Percentiles rank a stretch among this genome's conserved stretches.
These are phyloP conservation scores for Drosophila anceps DNA, from an alignment of 2,888 invertebrate species.

Conservation along the genomic window DNA sequence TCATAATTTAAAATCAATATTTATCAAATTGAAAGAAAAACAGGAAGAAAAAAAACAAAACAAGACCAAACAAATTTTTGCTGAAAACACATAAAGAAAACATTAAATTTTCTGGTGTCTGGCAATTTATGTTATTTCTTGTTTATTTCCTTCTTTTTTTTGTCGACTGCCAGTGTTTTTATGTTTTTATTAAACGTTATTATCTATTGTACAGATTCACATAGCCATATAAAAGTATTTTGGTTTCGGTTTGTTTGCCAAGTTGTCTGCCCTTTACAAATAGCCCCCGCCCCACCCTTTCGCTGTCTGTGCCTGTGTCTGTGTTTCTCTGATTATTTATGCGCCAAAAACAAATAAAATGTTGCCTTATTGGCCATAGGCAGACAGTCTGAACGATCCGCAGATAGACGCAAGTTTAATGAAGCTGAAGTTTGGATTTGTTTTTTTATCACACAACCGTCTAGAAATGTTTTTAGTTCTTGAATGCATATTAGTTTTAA, in stretches of 20 bases:
- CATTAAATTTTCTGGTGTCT: slow-evolving; percentile 63
- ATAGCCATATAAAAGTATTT: slow-evolving; percentile 35
- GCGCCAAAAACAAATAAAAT: slow-evolving; percentile 68
- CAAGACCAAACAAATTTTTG: slow-evolving; percentile 5
- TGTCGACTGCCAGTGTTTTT: slow-evolving; percentile 32
- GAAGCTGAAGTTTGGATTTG: slow-evolving; percentile 31
- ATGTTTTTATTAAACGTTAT: slow-evolving; percentile 54
- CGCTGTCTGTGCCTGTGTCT: slow-evolving; percentile 8
- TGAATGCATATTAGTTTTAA: neutral
- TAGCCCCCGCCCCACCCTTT: neutral
- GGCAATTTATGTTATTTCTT: slow-evolving; percentile 38
- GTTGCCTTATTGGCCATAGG: slow-evolving; percentile 43
- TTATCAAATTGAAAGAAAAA: slow-evolving; percentile 27
- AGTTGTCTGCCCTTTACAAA: slow-evolving; percentile 47
- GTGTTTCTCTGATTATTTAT: slow-evolving; percentile 68
- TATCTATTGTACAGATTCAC: slow-evolving; percentile 57
- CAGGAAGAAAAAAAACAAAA: neutral
- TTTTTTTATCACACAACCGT: slow-evolving; percentile 30
- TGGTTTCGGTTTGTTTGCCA: slow-evolving; percentile 65
- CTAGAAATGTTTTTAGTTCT: slow-evolving; percentile 56
- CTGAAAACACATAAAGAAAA: slow-evolving; percentile 53
- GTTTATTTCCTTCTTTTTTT: slow-evolving; percentile 10
- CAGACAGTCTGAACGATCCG: slow-evolving; percentile 38
- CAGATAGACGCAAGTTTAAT: slow-evolving; percentile 20
- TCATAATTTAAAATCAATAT: slow-evolving; percentile 46